These are phyloP conservation scores for Apteryx owenii DNA, from an alignment of 2,113 vertebrate species.

Conservation along the genomic window DNA sequence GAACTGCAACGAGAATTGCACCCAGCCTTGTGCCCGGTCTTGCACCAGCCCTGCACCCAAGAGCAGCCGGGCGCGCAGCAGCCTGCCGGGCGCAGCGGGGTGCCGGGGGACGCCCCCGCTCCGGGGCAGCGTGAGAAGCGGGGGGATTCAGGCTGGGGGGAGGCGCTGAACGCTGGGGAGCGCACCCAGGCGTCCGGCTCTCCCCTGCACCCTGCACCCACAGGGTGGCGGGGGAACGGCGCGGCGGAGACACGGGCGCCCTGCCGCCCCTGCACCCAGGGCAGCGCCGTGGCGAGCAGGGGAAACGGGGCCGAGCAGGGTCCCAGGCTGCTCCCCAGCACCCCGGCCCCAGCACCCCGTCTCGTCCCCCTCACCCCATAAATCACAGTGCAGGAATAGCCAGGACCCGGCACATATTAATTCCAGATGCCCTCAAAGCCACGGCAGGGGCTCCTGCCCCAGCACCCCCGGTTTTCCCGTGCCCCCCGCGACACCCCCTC, in stretches of 20 bases:
- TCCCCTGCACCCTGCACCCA: not conserved
- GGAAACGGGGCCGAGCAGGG: too few relatives aligned
- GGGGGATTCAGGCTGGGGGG: not conserved
- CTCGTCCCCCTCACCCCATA: not conserved
- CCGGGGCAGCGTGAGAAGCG: not conserved
- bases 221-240: not conserved
- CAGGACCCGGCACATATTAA: not conserved
- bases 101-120: not conserved
- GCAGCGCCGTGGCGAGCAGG: too few relatives aligned
- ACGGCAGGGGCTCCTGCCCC: not conserved
- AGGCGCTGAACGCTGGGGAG: not conserved
- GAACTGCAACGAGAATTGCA: not conserved
- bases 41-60: not conserved
- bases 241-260: not conserved
- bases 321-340: not conserved
- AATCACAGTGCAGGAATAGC: not conserved
- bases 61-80: not conserved
- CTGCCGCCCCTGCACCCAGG: not conserved
- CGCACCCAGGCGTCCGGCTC: accelerated
- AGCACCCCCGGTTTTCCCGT: not conserved
- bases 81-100: not conserved
- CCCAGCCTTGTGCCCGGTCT: not conserved
- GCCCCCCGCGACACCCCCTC: not conserved
- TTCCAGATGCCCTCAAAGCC: not conserved
- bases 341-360: too few relatives aligned